Conservation (phyloP, 2,888 invertebrate genomes). For the Latheticus oryzae region DNA sequence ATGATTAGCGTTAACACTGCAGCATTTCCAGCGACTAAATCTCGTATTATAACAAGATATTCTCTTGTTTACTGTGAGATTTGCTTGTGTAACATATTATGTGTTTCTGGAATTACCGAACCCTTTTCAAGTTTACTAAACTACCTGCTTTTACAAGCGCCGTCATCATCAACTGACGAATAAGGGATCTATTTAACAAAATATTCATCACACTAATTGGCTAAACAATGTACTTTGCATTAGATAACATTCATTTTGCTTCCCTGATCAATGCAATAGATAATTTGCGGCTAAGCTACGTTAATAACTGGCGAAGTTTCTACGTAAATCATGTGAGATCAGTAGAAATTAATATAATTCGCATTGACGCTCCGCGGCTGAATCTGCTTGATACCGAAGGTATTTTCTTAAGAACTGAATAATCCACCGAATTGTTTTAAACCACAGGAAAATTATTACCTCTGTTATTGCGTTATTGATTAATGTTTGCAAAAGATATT, state of each 20-base stretch:
- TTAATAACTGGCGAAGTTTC: slow-evolving; percentile 31
- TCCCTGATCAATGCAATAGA: slow-evolving; percentile 15
- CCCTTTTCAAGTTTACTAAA: slow-evolving; percentile 39
- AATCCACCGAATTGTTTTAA: slow-evolving; percentile 28
- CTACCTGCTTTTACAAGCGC: slow-evolving; percentile 18
- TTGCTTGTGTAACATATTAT: slow-evolving; percentile 42
- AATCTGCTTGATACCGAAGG: slow-evolving; percentile 30
- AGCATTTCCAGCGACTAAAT: slow-evolving; percentile 35
- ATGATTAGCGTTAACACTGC: slow-evolving; percentile 37
- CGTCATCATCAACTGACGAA: slow-evolving; percentile 23
- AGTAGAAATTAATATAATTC: slow-evolving; percentile 33
- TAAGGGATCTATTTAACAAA: slow-evolving; percentile 19
- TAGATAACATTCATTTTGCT: slow-evolving; percentile 3
- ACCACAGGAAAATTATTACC: slow-evolving; percentile 37
- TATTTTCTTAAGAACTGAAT: slow-evolving; percentile 27
- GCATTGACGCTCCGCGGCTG: slow-evolving; percentile 28
- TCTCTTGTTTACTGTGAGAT: slow-evolving; percentile 41
- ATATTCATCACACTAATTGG: slow-evolving; percentile 29
- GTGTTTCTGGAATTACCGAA: slow-evolving; percentile 43
- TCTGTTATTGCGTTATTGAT: too few relatives aligned
- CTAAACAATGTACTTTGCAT: slow-evolving; percentile 6
- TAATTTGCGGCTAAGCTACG: slow-evolving; percentile 2
- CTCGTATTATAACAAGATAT: slow-evolving; percentile 41
- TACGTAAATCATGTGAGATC: slow-evolving; percentile 33
- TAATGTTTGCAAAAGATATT: too few relatives aligned